Evolutionary conservation across 2,797 vertebrate genomes (phyloP), one percentile per base, ranked within the genome.

Genomic region (Delichon dasypus): DNA sequence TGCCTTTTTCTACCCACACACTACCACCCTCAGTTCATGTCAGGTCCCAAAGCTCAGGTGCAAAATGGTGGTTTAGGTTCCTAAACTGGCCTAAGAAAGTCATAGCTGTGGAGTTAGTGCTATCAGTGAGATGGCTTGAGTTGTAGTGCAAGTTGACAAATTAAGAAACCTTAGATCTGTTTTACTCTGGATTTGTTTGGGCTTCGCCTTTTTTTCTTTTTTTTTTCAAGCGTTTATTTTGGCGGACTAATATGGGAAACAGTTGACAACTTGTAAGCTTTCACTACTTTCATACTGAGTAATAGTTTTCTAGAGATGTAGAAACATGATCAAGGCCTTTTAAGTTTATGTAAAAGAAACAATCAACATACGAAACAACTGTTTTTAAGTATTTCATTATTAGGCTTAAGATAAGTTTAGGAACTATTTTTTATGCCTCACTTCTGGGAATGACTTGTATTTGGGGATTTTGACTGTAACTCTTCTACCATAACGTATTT

Each of bases 211-310:
- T 68, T 58, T 36, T 38, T 30, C 6, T 34, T 36, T 23, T 26
- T 48, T 50, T 42, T 5, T 36, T 60, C 22, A 42, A 42, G 40
- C 16, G 32, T 94, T 89, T 83, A 12, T 86, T 26, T 91, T 88
- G 47, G 73, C 6, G 5, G 74, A 67, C 55, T 21, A 58, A 10
- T 50, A 32, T 2, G 57, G 88, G 81, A 89, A 96, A 50, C 64
- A 45, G 57, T 85, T 73, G 54, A 65, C 54, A 23, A 68, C 65
- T 85, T 89, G 53, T 72, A 51, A 73, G 65, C 40, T 95, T 95
- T 95, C 76, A 60, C 92, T 95, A n/a, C 88, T 96, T 96, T 96
- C 82, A 0, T 90, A 58, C 29, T 94, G 92, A 95, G 66, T 91
- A 73, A 54, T 85, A 32, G 26, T 85, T 94, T 91, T 79, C 66